These are phyloP conservation scores for Chromobotia macracanthus DNA, from an alignment of 2,797 vertebrate species.

Conservation along the genomic window DNA sequence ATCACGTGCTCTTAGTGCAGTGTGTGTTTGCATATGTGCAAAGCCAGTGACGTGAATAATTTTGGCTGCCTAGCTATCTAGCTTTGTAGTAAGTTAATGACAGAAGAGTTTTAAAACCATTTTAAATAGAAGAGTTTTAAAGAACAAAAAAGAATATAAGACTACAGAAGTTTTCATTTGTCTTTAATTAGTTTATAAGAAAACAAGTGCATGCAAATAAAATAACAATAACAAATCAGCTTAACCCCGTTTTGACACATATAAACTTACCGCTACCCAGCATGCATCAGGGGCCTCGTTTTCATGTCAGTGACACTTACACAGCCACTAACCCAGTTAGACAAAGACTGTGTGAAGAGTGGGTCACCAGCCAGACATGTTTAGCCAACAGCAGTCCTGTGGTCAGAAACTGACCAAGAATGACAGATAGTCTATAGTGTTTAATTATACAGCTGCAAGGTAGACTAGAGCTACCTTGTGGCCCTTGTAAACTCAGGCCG, in stretches of 20 bases:
- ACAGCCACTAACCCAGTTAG: not conserved
- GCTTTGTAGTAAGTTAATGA: not conserved
- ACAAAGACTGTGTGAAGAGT: not conserved
- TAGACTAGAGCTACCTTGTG: slow-evolving; percentile 26
- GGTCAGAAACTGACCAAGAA: slow-evolving; percentile 9
- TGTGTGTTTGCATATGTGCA: not conserved
- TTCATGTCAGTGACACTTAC: not conserved
- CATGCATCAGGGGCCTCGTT: not conserved
- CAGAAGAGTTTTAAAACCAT: not conserved
- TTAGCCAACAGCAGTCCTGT: slow-evolving; percentile 25
- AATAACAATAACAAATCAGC: too few species aligned
- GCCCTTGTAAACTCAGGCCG: not conserved
- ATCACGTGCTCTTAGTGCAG: not conserved
- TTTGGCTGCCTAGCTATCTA: not conserved
- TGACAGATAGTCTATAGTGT: slow-evolving; percentile 15
- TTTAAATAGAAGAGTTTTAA: too few species aligned
- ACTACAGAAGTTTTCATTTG: too few species aligned
- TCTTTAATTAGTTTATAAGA: not conserved
- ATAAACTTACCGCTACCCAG: not conserved
- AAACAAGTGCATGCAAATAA: not conserved
- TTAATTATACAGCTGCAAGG: slow-evolving; percentile 30
- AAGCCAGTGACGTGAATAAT: not conserved
- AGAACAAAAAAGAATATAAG: too few species aligned
- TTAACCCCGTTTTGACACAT: not conserved
- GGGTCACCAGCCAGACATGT: not conserved